Base-by-base conservation (phyloP, 2,113 vertebrate species). In the Saguinus midas region DNA sequence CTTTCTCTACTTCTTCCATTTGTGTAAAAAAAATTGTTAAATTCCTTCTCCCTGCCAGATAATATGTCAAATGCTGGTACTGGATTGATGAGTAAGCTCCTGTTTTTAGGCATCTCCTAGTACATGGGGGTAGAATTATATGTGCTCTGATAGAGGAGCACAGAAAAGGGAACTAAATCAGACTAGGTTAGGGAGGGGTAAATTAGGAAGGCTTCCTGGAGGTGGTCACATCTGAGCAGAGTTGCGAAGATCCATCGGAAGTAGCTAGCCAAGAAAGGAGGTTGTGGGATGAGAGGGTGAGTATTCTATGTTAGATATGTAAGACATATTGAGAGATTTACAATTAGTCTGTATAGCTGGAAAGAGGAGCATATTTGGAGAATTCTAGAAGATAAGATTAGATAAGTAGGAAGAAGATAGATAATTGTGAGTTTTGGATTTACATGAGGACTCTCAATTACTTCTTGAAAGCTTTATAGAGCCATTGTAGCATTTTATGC, bases 301-400 rank as follows among this genome's bases (percentile, higher is more conserved):
- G 17, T 32, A 27, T 91, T 85, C n/a, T 80, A 87, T 18, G n/a
- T 27, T n/a, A 35, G 92, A 32, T 14, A n/a, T 94, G 80, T 92
- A 87, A 94, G 55, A 61, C 76, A 82, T 21, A 94, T 85, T 88
- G 12, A 58, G 29, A 79, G 52, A 83, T 79, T 95, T 92, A 72
- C 6, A 52, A 64, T 40, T 57, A 92, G 80, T 61, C 29, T 83
- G 6, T 37, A 37, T 13, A 95, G n/a, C 32, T 87, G 21, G 18
- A 70, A 75, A 93, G 66, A 79, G 25, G 58, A 25, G 3, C 9
- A 37, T 96, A 35, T 75, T 68, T 48, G 21, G n/a, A 57, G 27
- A 81, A 50, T 93, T 92, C 11, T 76, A 81, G 82, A 37, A 92
- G 35, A 40, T 57, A 70, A 16, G 57, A 7, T 88, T 61, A 76